Evolutionary conservation across 2,113 vertebrate genomes (phyloP), one percentile per base, ranked within the genome.

Genomic region (Petromus typicus): DNA sequence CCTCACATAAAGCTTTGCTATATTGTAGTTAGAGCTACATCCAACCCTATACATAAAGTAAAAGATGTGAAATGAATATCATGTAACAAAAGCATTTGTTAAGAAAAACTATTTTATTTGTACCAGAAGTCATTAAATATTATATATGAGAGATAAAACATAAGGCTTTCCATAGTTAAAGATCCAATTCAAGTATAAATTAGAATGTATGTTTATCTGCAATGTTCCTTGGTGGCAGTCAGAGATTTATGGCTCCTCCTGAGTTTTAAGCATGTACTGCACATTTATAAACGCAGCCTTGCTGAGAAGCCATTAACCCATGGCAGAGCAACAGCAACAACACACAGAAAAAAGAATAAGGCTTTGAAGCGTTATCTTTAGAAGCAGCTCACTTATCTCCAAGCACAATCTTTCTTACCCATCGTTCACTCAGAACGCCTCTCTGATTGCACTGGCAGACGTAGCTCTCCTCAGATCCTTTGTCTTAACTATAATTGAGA

Each of bases 121-220:
- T 59, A 82, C 54, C 56, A 40, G 0, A 95, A 95, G 61, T 61
- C 37, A 92, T 94, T 96, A 95, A 89, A 75, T 84, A 75, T 80
- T 97, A 95, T 90, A 96, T 80, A 89, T 86, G 56, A 87, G 45
- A 78, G 17, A 73, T 61, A 93, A 94, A 95, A 83, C n/a, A 54
- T 81, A 32, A 69, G 32, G 79, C 63, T 56, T 94, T 51, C 84
- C 34, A 73, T 96, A 96, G 84, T 89, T 95, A 86, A 94, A 96
- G 30, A 93, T 59, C 79, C 93, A 93, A 73, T 1, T 34, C 34
- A 95, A 78, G 40, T 71, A 87, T 84, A 93, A 91, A 93, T 91
- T 64, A 93, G 25, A 78, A 34, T 82, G 27, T 89, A 69, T 92
- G 57, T 11, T 94, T 94, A 87, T 94, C 80, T 94, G 27, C 8